phyloP scores from a whole-genome alignment of 2,797 vertebrate genomes.

The Intellagama lesueurii region DNA sequence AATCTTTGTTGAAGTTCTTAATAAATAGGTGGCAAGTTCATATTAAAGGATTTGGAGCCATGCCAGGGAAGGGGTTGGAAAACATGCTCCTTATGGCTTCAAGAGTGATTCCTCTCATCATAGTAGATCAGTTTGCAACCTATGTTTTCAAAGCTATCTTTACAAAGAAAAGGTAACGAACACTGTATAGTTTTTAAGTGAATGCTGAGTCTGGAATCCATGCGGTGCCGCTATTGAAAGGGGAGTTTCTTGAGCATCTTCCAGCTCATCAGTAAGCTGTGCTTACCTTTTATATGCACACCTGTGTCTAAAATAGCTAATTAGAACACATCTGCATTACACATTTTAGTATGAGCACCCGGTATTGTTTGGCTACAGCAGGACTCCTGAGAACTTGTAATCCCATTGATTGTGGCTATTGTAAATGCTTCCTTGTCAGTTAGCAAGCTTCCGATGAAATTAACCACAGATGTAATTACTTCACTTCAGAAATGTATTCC shows the following conservation, averaged over 20 bases:
- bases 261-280: conserved; percentile 8
- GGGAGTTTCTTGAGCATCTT: conserved; percentile 10
- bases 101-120: neutral
- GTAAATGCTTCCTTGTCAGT: conserved; percentile 47
- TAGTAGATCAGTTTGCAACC: conserved; percentile 17
- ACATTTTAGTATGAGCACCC: conserved; percentile 4
- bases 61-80: neutral
- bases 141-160: conserved; percentile 18
- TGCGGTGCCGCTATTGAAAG: neutral
- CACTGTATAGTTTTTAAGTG: conserved; percentile 17
- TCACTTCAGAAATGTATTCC: conserved; percentile 41
- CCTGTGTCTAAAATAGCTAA: conserved; percentile 39
- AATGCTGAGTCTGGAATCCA: conserved; percentile 23
- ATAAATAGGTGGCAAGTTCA: neutral
- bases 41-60: neutral
- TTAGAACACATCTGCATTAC: conserved; percentile 36
- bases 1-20: neutral
- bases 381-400: conserved; percentile 36
- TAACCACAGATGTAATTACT: conserved; percentile 48
- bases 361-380: conserved; percentile 28
- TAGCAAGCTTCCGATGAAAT: conserved; percentile 47
- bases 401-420: conserved; percentile 29
- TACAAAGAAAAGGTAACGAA: neutral
- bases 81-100: neutral
- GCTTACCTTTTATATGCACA: conserved; percentile 34